Percentiles rank a stretch among this genome's conserved stretches.
Evolutionary conservation across 2,888 invertebrate species (phyloP).

Genomic region (Conistra vaccinii): DNA sequence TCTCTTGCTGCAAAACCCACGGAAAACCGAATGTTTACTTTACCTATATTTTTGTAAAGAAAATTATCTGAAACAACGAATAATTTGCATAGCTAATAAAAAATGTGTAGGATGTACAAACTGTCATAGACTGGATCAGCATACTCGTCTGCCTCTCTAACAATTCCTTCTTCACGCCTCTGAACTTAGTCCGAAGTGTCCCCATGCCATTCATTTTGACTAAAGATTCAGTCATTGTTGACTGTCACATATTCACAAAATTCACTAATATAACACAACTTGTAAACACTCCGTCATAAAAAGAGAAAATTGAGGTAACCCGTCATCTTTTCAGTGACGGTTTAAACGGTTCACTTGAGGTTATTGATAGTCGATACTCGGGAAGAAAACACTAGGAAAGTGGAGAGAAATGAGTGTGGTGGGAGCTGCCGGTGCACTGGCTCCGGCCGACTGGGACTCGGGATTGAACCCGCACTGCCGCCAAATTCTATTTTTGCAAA

Average conservation of each 20-base stretch:
- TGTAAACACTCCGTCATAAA: slow-evolving; percentile 36
- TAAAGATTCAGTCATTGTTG: slow-evolving; percentile 56
- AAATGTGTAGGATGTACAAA: slow-evolving; percentile 87
- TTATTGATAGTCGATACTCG: slow-evolving; percentile 27
- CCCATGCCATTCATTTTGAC: slow-evolving; percentile 89
- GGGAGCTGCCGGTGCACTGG: slow-evolving; percentile 85
- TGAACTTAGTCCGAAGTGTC: slow-evolving; percentile 92
- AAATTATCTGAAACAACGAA: neutral
- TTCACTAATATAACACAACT: slow-evolving; percentile 59
- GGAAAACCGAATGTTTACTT: neutral
- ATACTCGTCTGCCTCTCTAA: slow-evolving; percentile 94
- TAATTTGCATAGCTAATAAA: slow-evolving; percentile 5
- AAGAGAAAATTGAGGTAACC: slow-evolving; percentile 9
- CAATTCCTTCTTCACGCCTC: slow-evolving; percentile 94
- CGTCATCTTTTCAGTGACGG: slow-evolving; percentile 43
- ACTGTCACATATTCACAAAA: slow-evolving; percentile 70
- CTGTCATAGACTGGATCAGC: slow-evolving; percentile 95
- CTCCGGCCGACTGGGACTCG: slow-evolving; percentile 83
- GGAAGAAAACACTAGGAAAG: slow-evolving; percentile 55
- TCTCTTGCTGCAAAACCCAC: neutral
- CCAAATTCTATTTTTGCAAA: slow-evolving; percentile 90
- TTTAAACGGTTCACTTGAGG: slow-evolving; percentile 25
- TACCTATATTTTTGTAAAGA: no score
- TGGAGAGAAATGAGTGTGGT: slow-evolving; percentile 80
- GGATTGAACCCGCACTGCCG: slow-evolving; percentile 86